Evolutionary conservation across 2,113 vertebrate genomes (phyloP).

Genomic region (Spea multiplicata): DNA sequence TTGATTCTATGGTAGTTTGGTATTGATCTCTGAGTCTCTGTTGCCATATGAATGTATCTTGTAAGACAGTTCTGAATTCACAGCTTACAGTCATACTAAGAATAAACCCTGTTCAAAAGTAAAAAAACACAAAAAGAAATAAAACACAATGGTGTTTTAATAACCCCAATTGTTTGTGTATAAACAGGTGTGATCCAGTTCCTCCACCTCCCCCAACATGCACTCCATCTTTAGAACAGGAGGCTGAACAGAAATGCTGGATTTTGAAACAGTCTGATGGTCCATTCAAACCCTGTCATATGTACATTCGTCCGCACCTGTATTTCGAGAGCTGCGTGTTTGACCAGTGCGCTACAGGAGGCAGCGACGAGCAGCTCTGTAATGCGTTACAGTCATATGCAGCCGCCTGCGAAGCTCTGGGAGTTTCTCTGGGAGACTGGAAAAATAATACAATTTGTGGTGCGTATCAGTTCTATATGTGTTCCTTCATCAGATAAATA

Average conservation of each 20-base stretch:
- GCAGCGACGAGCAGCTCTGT: constrained; percentile 63
- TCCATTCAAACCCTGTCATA: constrained; percentile 66
- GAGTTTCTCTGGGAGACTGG: constrained; percentile 64
- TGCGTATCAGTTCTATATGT: constrained; percentile 50
- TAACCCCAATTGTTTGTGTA: not conserved
- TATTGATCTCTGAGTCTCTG: too few species aligned
- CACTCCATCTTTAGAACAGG: constrained; percentile 56
- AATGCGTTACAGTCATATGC: constrained; percentile 59
- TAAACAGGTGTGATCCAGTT: constrained; percentile 22
- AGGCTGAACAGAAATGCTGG: constrained; percentile 65
- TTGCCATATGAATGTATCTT: too few species aligned
- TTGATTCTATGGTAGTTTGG: too few species aligned
- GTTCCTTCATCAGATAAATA: not conserved
- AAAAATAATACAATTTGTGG: constrained; percentile 73
- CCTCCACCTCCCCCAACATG: constrained; percentile 55
- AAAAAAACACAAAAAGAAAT: too few species aligned
- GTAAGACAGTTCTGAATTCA: too few species aligned
- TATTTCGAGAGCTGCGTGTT: constrained; percentile 71
- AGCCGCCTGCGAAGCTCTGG: constrained; percentile 65
- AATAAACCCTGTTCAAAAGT: too few species aligned
- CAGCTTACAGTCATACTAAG: too few species aligned
- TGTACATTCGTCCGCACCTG: constrained; percentile 59
- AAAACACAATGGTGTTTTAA: not conserved
- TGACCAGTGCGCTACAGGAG: constrained; percentile 66
- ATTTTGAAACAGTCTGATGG: constrained; percentile 61